Conservation (phyloP, 2,888 invertebrate genomes). For the Oxyscelio sp. region DNA sequence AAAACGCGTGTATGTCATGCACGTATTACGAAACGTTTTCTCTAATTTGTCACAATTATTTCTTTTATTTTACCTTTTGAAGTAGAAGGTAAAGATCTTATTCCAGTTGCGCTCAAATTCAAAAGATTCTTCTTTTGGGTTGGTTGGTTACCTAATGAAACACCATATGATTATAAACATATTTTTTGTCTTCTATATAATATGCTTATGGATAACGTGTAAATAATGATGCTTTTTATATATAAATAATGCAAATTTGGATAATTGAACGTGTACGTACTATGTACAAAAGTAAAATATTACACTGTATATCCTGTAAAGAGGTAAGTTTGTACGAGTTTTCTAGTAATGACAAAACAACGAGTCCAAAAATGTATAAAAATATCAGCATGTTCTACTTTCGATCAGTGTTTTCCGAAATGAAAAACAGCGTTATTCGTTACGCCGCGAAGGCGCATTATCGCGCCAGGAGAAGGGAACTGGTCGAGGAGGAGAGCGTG, state of each 20-base stretch:
- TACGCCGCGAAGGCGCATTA: conserved; percentile 60
- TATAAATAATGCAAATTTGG: conserved; percentile 73
- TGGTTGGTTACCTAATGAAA: too few relatives aligned
- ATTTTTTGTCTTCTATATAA: too few relatives aligned
- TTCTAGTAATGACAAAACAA: conserved; percentile 30
- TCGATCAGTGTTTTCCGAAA: conserved; percentile 22
- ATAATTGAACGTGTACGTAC: conserved; percentile 40
- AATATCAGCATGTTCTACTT: conserved; percentile 4
- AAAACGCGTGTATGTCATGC: too few relatives aligned
- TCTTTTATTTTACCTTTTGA: too few relatives aligned
- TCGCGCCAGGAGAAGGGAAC: conserved; percentile 65
- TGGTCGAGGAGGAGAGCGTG: conserved; percentile 72
- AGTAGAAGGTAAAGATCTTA: too few relatives aligned
- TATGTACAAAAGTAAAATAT: conserved; percentile 79
- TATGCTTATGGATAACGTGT: too few relatives aligned
- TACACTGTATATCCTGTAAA: conserved; percentile 88
- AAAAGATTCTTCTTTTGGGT: too few relatives aligned
- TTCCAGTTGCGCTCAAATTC: too few relatives aligned
- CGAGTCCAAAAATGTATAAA: not conserved
- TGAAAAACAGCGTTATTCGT: conserved; percentile 26
- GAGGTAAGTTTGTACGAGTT: conserved; percentile 80
- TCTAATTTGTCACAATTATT: too few relatives aligned
- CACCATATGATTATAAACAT: too few relatives aligned
- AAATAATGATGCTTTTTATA: too few relatives aligned
- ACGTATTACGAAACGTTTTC: too few relatives aligned